phyloP scores from a whole-genome alignment of 2,113 vertebrate genomes.

The Myotis brandtii region DNA sequence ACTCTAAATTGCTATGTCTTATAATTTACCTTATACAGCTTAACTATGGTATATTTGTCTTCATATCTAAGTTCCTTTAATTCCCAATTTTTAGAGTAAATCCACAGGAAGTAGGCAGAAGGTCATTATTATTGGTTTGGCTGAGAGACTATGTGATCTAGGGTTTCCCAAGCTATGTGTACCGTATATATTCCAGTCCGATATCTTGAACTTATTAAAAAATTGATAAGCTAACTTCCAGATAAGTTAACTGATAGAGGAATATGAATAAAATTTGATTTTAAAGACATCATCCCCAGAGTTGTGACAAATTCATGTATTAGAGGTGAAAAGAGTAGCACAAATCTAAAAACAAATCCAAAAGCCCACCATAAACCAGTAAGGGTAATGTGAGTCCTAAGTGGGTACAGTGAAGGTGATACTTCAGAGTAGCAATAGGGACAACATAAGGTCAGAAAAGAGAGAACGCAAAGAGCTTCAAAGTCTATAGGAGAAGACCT shows the following conservation, averaged over 20 bases:
- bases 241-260: background rate
- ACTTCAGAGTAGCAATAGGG: background rate
- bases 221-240: background rate
- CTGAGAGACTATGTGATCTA: background rate
- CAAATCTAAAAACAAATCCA: slow-evolving; percentile 11
- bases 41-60: slow-evolving; percentile 6
- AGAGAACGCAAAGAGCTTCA: background rate
- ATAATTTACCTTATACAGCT: background rate
- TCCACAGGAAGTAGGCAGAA: background rate
- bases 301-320: background rate
- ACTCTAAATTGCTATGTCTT: background rate
- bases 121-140: slow-evolving; percentile 9
- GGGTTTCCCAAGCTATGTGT: background rate
- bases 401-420: background rate
- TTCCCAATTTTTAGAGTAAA: background rate
- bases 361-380: background rate
- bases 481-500: background rate
- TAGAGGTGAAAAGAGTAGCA: background rate
- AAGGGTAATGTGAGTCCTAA: background rate
- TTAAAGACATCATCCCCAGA: background rate
- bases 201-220: background rate
- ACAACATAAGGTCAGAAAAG: background rate
- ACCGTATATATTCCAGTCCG: background rate
- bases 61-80: background rate
- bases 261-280: background rate